Percentiles rank a stretch among this genome's conserved stretches.
Evolutionary conservation across 2,113 vertebrate genomes (phyloP).

Genomic region (Rhinopomastus cyanomelas): DNA sequence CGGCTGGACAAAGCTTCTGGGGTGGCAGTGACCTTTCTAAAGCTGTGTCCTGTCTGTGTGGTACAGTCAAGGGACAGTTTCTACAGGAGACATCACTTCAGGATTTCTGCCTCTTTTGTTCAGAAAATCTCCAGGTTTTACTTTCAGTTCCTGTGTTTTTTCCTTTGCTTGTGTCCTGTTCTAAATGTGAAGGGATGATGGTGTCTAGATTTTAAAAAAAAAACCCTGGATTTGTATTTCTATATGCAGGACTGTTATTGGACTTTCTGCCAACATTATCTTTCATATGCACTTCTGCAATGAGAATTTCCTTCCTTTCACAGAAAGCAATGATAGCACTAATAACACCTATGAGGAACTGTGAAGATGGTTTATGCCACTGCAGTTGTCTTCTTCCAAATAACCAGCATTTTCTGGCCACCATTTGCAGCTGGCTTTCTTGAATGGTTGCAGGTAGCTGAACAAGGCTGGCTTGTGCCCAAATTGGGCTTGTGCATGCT

Average conservation of each 20-base stretch:
- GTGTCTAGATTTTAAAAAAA: not conserved
- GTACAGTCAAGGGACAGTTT: not conserved
- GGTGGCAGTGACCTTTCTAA: not conserved
- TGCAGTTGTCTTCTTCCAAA: not conserved
- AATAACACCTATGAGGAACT: not conserved
- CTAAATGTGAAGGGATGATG: not conserved
- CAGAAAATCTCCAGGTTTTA: not conserved
- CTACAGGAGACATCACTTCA: not conserved
- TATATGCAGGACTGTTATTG: not conserved
- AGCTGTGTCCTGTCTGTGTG: not conserved
- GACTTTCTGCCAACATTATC: not conserved
- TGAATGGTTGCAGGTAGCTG: not conserved
- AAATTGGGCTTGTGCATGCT: not conserved
- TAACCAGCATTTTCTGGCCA: not conserved
- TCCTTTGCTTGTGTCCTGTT: not conserved
- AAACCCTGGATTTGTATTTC: not conserved
- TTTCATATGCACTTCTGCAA: not conserved
- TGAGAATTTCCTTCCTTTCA: not conserved
- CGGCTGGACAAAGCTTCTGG: not conserved
- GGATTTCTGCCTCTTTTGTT: not conserved
- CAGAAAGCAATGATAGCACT: not conserved
- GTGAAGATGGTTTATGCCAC: not conserved
- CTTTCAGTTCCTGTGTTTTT: not conserved
- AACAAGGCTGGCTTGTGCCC: not conserved
- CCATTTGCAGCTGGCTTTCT: not conserved